Base-by-base conservation (phyloP, 2,888 invertebrate species). In the Neelides folsomi region DNA sequence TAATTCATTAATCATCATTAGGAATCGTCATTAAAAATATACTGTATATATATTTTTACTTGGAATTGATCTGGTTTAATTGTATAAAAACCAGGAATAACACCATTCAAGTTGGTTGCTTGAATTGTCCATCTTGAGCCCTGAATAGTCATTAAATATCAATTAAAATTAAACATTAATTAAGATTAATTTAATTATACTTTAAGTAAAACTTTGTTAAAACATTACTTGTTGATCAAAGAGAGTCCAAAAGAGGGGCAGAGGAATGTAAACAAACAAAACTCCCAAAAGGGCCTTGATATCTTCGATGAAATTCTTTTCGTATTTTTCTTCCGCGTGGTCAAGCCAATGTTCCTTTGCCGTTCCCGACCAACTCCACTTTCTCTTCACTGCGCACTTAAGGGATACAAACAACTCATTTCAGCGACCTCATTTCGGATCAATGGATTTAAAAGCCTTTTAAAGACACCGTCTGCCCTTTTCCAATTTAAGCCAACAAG, bases 211-310 rank as follows among this genome's bases (percentile, higher is more conserved):
- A n/a, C n/a, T n/a, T n/a, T n/a, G n/a, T n/a, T n/a, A n/a, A n/a
- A n/a, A n/a, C n/a, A n/a, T n/a, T 57, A 71, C 73, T 68, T 76
- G 76, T 64, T 79, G 78, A 63, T 78, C 77, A 67, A 73, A 77
- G 66, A 71, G 76, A 0, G 94, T 89, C 86, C 86, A 88, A 71
- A 86, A 88, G 53, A 87, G 73, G 1, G 85, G 84, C 44, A 85
- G 72, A 0, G 86, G 86, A 1, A 84, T 70, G 66, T 80, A 85
- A 43, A 86, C 69, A 53, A 79, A 74, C n/a, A 84, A 69, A 46
- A 85, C 79, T 8, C 78, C 76, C 60, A 79, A 76, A 2, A 83
- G 77, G 5, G 76, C 71, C 66, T 82, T 82, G 72, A 84, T 80
- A 64, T 86, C 85, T 1, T 75, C 69, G 0, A 85, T 78, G 40